phyloP scores from a whole-genome alignment of 64 coral and sea anemone genomes.

The Stylophora pistillata region DNA sequence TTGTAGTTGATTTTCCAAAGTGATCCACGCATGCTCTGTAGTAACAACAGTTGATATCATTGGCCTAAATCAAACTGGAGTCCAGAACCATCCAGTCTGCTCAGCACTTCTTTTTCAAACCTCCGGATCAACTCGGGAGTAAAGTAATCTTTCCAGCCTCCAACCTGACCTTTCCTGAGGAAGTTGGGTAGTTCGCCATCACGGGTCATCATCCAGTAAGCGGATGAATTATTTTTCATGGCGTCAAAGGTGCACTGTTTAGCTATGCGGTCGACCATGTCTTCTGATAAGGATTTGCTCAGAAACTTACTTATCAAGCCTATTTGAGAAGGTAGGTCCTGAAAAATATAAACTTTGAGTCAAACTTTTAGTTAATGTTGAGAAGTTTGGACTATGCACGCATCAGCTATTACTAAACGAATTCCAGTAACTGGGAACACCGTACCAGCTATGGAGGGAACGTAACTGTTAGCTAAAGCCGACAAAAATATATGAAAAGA shows the following conservation, averaged over 20 bases:
- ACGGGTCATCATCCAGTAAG: not conserved
- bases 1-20: too few species aligned
- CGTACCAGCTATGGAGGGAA: too few species aligned
- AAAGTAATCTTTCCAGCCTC: conserved; percentile 20
- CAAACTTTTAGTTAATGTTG: not conserved
- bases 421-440: too few species aligned
- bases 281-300: not conserved
- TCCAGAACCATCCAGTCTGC: conserved; percentile 20
- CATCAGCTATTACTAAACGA: too few species aligned
- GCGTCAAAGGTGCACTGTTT: conserved; percentile 27
- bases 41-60: not conserved
- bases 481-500: too few species aligned
- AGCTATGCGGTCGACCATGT: not conserved
- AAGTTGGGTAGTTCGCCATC: conserved; percentile 7
- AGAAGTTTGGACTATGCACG: not conserved
- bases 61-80: not conserved
- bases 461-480: too few species aligned
- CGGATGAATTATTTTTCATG: conserved; percentile 19
- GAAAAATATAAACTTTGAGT: not conserved
- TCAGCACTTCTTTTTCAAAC: not conserved
- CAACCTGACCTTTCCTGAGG: conserved; percentile 10
- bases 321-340: conserved; percentile 17
- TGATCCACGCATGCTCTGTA: too few species aligned
- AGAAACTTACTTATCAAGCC: not conserved
- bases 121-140: not conserved